These are phyloP conservation scores for Lagopus leucura DNA, from an alignment of 2,113 vertebrate species.

Conservation along the genomic window DNA sequence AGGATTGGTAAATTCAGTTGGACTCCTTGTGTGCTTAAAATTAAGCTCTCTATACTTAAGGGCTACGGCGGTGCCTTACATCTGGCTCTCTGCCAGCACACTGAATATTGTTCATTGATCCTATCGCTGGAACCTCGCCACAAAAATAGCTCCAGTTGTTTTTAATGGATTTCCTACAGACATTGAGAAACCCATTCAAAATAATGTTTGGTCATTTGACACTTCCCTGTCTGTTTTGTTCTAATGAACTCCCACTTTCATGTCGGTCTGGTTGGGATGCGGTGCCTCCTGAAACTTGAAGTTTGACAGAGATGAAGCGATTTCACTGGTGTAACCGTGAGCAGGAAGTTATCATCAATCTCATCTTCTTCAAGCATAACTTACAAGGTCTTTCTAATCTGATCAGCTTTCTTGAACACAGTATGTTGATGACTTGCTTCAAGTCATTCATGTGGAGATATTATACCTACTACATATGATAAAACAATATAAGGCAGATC, in stretches of 20 bases:
- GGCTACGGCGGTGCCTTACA: neutral
- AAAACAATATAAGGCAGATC: slow-evolving; percentile 76
- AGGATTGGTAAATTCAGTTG: slow-evolving; percentile 23
- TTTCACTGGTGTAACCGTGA: slow-evolving; percentile 58
- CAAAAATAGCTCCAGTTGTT: slow-evolving; percentile 43
- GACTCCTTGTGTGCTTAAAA: slow-evolving; percentile 42
- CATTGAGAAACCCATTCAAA: slow-evolving; percentile 27
- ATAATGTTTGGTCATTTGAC: slow-evolving; percentile 35
- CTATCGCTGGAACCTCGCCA: neutral
- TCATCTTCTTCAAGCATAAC: slow-evolving; percentile 72
- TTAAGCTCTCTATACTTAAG: slow-evolving; percentile 50
- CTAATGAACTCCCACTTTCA: slow-evolving; percentile 62
- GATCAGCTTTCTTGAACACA: slow-evolving; percentile 80
- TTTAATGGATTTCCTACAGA: slow-evolving; percentile 46
- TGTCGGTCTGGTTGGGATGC: slow-evolving; percentile 58
- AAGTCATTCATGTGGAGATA: slow-evolving; percentile 77
- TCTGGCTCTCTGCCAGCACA: slow-evolving; percentile 14
- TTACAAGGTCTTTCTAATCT: slow-evolving; percentile 77
- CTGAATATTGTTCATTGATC: slow-evolving; percentile 61
- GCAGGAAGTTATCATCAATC: slow-evolving; percentile 74
- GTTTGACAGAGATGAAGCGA: slow-evolving; percentile 62
- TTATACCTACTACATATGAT: slow-evolving; percentile 70
- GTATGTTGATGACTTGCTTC: slow-evolving; percentile 76
- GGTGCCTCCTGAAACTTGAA: slow-evolving; percentile 61
- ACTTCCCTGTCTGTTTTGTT: slow-evolving; percentile 40